A percentile compares a stretch with the other conserved stretches of the same genome.
Evolutionary conservation across 2,113 vertebrate genomes (phyloP).

Genomic region (Melospiza georgiana): DNA sequence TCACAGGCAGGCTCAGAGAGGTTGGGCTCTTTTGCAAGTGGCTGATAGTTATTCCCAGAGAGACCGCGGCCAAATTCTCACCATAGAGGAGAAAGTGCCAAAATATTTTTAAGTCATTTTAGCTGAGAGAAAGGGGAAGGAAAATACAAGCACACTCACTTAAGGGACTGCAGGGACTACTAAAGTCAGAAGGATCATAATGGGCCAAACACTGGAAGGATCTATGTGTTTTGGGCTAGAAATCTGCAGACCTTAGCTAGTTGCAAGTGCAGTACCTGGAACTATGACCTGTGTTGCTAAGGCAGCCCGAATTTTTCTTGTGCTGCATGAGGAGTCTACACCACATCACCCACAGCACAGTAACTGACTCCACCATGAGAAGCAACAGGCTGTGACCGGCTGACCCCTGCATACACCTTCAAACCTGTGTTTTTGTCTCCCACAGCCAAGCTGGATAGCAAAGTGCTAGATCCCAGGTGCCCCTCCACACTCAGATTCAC

Average conservation of each 20-base stretch:
- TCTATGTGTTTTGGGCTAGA: neutral
- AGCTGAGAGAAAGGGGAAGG: neutral
- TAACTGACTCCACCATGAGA: neutral
- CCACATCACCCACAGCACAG: neutral
- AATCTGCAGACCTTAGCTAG: neutral
- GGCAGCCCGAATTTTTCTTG: neutral
- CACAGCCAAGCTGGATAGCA: neutral
- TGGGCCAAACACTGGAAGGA: neutral
- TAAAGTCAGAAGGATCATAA: neutral
- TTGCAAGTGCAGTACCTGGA: neutral
- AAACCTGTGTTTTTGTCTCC: neutral
- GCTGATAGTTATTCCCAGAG: constrained; percentile 31
- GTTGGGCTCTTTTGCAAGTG: constrained; percentile 2
- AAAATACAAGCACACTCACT: neutral
- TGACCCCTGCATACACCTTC: neutral
- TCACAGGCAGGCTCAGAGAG: neutral
- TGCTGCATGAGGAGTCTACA: neutral
- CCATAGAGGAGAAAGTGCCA: neutral
- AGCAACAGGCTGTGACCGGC: neutral
- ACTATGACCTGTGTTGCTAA: neutral
- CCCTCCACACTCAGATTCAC: neutral
- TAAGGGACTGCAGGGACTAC: neutral
- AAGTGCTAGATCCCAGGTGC: neutral
- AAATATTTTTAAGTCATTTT: constrained; percentile 1
- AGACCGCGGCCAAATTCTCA: neutral